Evolutionary conservation across 2,113 vertebrate species (phyloP), one percentile per base, ranked within the genome.

Genomic region (Bombycilla garrulus): DNA sequence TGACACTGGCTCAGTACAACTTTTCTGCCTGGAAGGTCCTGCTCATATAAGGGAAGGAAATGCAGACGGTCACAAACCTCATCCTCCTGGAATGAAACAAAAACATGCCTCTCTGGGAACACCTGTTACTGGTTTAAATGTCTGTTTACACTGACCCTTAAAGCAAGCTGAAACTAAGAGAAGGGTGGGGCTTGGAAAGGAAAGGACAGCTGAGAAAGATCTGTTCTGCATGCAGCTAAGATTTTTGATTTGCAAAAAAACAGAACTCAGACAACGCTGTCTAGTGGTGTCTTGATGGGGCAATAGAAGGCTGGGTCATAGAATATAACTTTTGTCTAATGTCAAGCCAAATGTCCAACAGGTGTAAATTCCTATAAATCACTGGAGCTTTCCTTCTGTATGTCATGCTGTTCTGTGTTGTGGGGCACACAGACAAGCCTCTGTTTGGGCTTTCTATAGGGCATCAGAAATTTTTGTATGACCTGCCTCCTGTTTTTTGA

Each of bases 41-140:
- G 96, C 58, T 96, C 93, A 92, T 96, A 96, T 96, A 96, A 97
- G 94, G 94, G 74, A 96, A 96, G 93, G 78, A 92, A 94, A 96
- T 44, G 66, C 2, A 16, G 79, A 92, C 12, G 2, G 84, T 91
- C 95, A 94, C 94, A 94, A 94, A 95, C 90, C 90, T 94, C 91
- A 95, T 92, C 67, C 91, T 94, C 74, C 79, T 88, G 95, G 94
- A 96, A 97, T 95, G 94, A 96, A 95, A 95, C 58, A 91, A 96
- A 97, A 95, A 94, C 84, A 95, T 88, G 87, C 79, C 74, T 92
- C 66, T 90, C 87, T 61, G 58, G 74, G 94, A 95, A 95, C 96
- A 95, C 96, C 94, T 95, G 93, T 97, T 96, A 80, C 94, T 97
- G 95, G 93, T 92, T 94, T 97, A 95, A 96, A 94, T 92, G 81